Percentiles rank a stretch among this genome's conserved stretches.
These are phyloP conservation scores for Tipula helvola DNA, from an alignment of 2,888 invertebrate genomes.

Conservation along the genomic window DNA sequence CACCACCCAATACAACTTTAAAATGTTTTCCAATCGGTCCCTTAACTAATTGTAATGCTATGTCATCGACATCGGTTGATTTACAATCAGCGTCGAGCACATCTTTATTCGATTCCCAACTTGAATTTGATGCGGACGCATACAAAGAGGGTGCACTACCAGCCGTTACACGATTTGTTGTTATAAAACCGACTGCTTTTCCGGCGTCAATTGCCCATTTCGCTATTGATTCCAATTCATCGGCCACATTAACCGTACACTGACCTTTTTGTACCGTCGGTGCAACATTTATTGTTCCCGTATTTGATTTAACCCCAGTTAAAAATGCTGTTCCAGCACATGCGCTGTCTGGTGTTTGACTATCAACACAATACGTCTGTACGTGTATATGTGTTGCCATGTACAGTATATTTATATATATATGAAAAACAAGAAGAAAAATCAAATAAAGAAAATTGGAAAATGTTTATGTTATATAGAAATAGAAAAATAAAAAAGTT, in stretches of 20 bases:
- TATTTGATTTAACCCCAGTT: conserved; percentile 39
- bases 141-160: conserved; percentile 41
- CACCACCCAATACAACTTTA: conserved; percentile 43
- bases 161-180: conserved; percentile 43
- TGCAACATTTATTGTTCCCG: conserved; percentile 39
- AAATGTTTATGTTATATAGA: background rate
- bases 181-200: conserved; percentile 38
- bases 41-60: conserved; percentile 41
- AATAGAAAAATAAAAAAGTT: background rate
- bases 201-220: conserved; percentile 42
- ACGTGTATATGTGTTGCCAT: conserved; percentile 12
- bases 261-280: conserved; percentile 36
- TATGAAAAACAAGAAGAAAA: background rate
- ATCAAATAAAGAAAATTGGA: background rate
- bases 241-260: conserved; percentile 37
- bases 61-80: conserved; percentile 38
- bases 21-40: conserved; percentile 39
- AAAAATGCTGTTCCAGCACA: conserved; percentile 41
- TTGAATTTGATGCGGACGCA: conserved; percentile 40
- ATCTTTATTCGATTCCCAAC: conserved; percentile 42
- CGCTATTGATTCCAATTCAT: conserved; percentile 41
- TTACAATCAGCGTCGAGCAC: conserved; percentile 27
- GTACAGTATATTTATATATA: background rate
- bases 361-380: conserved; percentile 41
- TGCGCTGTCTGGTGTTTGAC: conserved; percentile 42